Conservation (phyloP, 37 sponge, comb jelly and placozoan species). For the Oopsacas minuta region DNA sequence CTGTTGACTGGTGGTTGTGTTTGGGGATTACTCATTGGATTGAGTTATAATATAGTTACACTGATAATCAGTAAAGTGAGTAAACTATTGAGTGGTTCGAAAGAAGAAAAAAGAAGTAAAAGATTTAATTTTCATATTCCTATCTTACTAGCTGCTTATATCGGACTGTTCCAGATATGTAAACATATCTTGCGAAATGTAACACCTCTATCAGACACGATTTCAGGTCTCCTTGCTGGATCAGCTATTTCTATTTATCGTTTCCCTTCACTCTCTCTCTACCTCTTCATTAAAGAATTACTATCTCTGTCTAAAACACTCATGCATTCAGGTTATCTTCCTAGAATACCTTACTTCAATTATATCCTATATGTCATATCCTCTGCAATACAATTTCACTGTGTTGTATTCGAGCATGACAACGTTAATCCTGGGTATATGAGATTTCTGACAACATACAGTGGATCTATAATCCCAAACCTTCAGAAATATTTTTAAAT, state of each 20-base stretch:
- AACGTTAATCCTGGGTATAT: background rate
- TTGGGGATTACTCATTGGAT: background rate
- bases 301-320: background rate
- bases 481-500: too few relatives aligned
- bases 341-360: background rate
- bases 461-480: too few relatives aligned
- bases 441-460: background rate
- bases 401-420: background rate
- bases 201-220: background rate
- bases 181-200: background rate
- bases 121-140: background rate
- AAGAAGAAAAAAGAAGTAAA: background rate
- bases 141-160: background rate
- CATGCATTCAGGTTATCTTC: background rate
- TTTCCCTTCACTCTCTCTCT: background rate
- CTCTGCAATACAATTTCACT: background rate
- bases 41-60: background rate
- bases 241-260: conserved; percentile 8
- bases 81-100: background rate
- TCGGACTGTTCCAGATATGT: background rate
- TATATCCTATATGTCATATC: background rate
- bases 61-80: background rate
- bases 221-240: background rate
- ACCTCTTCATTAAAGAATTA: background rate
- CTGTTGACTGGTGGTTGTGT: background rate